phyloP scores from a whole-genome alignment of 2,888 invertebrate species.

The Mamestra brassicae region DNA sequence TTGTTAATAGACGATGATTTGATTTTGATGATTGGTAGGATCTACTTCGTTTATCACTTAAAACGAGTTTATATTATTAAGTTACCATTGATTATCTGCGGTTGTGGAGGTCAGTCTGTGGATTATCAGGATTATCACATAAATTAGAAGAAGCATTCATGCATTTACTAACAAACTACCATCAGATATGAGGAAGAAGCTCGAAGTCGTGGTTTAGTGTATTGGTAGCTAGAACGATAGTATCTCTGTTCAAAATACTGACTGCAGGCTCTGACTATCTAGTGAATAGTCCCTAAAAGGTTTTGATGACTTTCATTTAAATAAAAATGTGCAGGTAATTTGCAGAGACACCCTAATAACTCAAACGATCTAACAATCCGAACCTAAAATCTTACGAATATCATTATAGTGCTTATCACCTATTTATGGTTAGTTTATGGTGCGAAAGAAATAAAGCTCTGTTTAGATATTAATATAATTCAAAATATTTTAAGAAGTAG shows the following conservation, averaged over 20 bases:
- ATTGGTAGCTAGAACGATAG: background rate
- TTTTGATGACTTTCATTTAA: background rate
- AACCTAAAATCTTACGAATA: background rate
- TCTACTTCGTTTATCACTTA: background rate
- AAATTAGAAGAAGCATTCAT: constrained; percentile 2
- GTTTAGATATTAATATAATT: background rate
- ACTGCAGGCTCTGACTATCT: background rate
- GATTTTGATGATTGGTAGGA: background rate
- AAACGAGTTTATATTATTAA: constrained; percentile 4
- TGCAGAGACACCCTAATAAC: background rate
- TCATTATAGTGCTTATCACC: background rate
- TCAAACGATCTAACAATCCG: background rate
- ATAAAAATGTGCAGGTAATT: too few species aligned
- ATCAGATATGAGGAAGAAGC: background rate
- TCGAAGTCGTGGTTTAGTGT: background rate
- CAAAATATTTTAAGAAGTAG: background rate
- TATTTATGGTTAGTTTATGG: background rate
- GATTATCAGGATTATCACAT: background rate
- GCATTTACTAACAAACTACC: background rate
- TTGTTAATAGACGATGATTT: constrained; percentile 7
- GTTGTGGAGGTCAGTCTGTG: background rate
- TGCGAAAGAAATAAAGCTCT: too few species aligned
- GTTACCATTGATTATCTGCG: background rate
- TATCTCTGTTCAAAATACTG: background rate
- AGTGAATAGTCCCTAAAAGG: background rate